These are phyloP conservation scores for Drosophila micromelanica DNA, from an alignment of 1,140 invertebrate genomes.

Conservation along the genomic window DNA sequence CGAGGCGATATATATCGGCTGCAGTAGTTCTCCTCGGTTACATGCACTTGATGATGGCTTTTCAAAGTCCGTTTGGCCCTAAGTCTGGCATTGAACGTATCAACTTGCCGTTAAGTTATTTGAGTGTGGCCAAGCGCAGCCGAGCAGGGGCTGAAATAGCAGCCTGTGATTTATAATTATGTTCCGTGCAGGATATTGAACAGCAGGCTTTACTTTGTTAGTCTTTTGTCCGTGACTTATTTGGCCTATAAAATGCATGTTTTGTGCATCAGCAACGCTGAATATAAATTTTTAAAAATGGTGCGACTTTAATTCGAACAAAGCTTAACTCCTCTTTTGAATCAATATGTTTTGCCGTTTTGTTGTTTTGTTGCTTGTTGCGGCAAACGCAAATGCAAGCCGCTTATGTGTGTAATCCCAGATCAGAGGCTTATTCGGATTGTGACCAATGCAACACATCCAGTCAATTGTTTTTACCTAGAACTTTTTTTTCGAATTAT, in stretches of 20 bases:
- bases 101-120: constrained; percentile 77
- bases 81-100: constrained; percentile 61
- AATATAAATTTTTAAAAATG: constrained; percentile 65
- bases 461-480: constrained; percentile 49
- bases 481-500: constrained; percentile 12
- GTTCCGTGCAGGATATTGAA: constrained; percentile 2
- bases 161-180: constrained; percentile 29
- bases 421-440: constrained; percentile 62
- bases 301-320: constrained; percentile 37
- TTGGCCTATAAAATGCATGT: constrained; percentile 24
- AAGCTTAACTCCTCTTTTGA: constrained; percentile 15
- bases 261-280: constrained; percentile 19
- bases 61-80: constrained; percentile 68
- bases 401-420: constrained; percentile 68
- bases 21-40: constrained; percentile 28
- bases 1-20: constrained; percentile 55
- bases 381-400: constrained; percentile 43
- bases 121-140: constrained; percentile 63
- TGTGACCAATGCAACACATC: constrained; percentile 22
- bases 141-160: constrained; percentile 19
- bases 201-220: background rate
- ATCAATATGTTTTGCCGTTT: constrained; percentile 19
- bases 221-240: background rate
- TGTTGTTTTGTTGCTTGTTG: constrained; percentile 6
- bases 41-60: constrained; percentile 72